Percentiles rank a stretch among this genome's conserved stretches.
These are phyloP conservation scores for Bufotes viridis DNA, from an alignment of 2,797 vertebrate genomes.

Conservation along the genomic window DNA sequence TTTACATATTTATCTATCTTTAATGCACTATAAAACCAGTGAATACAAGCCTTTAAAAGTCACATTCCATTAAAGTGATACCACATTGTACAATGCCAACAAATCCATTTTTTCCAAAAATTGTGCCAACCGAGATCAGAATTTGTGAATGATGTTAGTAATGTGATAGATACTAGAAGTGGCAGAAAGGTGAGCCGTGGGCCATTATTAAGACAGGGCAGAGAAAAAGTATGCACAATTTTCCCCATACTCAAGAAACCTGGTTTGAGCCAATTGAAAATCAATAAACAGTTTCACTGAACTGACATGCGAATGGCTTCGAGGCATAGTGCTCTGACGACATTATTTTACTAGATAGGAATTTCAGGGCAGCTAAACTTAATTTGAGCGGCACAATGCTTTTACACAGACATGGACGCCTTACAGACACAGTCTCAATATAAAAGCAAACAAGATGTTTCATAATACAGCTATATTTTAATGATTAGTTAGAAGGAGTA, in stretches of 20 bases:
- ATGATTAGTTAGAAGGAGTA: conserved; percentile 38
- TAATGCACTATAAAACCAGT: background rate
- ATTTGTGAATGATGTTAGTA: conserved; percentile 50
- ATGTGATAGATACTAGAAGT: conserved; percentile 33
- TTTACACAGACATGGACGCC: conserved; percentile 5
- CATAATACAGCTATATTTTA: conserved; percentile 48
- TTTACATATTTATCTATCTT: background rate
- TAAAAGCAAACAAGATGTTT: conserved; percentile 29
- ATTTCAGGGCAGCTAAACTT: conserved; percentile 35
- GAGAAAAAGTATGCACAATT: conserved; percentile 24
- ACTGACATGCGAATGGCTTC: conserved; percentile 53
- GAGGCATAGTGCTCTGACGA: conserved; percentile 40
- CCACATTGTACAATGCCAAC: background rate
- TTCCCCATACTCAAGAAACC: conserved; percentile 44
- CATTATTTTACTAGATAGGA: conserved; percentile 48
- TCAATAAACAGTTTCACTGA: conserved; percentile 53
- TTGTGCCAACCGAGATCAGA: conserved; percentile 18
- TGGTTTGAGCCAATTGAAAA: conserved; percentile 50
- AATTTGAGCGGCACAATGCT: conserved; percentile 49
- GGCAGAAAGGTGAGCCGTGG: conserved; percentile 25
- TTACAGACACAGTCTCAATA: conserved; percentile 27
- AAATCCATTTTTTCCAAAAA: conserved; percentile 14
- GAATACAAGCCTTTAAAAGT: background rate
- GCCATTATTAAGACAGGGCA: conserved; percentile 36
- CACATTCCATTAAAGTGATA: conserved; percentile 5